Percentiles rank a stretch among this genome's conserved stretches.
Conservation (phyloP, 2,888 invertebrate genomes). For the Drosophila greeni region DNA sequence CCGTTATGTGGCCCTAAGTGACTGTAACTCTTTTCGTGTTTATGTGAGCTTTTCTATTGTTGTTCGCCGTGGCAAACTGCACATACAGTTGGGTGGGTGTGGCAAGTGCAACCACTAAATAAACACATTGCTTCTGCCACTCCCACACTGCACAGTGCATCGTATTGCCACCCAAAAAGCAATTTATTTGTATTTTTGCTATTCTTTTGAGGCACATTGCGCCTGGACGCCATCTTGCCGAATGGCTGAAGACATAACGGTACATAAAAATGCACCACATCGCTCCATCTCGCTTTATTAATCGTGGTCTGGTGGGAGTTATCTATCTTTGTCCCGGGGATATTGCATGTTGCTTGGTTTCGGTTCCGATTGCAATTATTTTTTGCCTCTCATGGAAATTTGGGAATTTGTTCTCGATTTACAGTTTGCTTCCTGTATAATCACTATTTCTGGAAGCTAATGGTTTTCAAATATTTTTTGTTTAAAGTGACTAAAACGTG, state of each 20-base stretch:
- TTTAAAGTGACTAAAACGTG: background rate
- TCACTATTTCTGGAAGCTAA: background rate
- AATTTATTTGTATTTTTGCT: conserved; percentile 33
- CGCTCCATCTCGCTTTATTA: background rate
- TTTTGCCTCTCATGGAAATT: background rate
- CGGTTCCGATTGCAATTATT: conserved; percentile 16
- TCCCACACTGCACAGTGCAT: conserved; percentile 30
- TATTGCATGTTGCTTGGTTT: conserved; percentile 9
- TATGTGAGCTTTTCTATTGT: conserved; percentile 36
- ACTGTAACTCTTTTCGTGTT: conserved; percentile 45
- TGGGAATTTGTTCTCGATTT: background rate
- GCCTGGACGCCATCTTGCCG: conserved; percentile 25
- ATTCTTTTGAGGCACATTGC: conserved; percentile 11
- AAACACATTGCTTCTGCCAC: conserved; percentile 51
- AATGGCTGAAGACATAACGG: conserved; percentile 24
- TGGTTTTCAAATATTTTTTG: background rate
- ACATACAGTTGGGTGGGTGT: conserved; percentile 55
- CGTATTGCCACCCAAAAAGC: conserved; percentile 14
- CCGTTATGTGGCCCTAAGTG: conserved; percentile 41
- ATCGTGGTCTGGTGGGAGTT: background rate
- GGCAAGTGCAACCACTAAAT: conserved; percentile 70
- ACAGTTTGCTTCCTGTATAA: background rate
- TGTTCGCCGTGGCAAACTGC: conserved; percentile 28
- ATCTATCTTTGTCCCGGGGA: conserved; percentile 6
- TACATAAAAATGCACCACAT: conserved; percentile 29